Evolutionary conservation across 2,888 invertebrate species (phyloP).

Genomic region (Pachliopta kotzebuea): DNA sequence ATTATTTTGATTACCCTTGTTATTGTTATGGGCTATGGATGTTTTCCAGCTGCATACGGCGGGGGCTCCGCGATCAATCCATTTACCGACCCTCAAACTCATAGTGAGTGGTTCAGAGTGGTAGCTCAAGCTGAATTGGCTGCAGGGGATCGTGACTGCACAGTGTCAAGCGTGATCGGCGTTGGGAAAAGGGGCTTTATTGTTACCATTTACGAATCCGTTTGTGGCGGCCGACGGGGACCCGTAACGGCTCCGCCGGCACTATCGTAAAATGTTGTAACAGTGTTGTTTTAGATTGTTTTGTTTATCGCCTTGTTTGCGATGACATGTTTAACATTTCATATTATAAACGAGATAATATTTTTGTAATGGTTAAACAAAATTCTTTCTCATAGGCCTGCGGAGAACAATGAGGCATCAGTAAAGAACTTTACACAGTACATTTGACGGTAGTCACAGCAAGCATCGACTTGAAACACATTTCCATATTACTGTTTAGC

Average conservation of each 20-base stretch:
- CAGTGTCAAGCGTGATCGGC: conserved; percentile 35
- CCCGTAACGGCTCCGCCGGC: conserved; percentile 44
- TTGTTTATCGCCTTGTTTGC: conserved; percentile 18
- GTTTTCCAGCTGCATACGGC: conserved; percentile 41
- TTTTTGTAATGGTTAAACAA: not conserved
- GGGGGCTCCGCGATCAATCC: conserved; percentile 10
- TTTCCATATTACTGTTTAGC: too few species aligned
- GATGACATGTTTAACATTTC: conserved; percentile 17
- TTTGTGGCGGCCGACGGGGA: conserved; percentile 48
- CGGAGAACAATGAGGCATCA: too few species aligned
- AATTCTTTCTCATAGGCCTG: too few species aligned
- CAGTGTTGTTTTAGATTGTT: conserved; percentile 27
- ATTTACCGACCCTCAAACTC: not conserved
- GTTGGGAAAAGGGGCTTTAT: conserved; percentile 44
- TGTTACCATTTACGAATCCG: conserved; percentile 52
- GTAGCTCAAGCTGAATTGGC: conserved; percentile 11
- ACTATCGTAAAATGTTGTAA: conserved; percentile 26
- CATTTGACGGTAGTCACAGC: too few species aligned
- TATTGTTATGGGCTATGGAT: conserved; percentile 57
- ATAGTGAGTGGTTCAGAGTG: not conserved
- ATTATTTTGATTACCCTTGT: conserved; percentile 73
- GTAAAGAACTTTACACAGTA: too few species aligned
- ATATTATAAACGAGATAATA: not conserved
- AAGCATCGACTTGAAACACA: too few species aligned
- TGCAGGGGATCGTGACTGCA: conserved; percentile 34